Conservation (phyloP, 2,113 vertebrate species). For the Chaetura pelagica region DNA sequence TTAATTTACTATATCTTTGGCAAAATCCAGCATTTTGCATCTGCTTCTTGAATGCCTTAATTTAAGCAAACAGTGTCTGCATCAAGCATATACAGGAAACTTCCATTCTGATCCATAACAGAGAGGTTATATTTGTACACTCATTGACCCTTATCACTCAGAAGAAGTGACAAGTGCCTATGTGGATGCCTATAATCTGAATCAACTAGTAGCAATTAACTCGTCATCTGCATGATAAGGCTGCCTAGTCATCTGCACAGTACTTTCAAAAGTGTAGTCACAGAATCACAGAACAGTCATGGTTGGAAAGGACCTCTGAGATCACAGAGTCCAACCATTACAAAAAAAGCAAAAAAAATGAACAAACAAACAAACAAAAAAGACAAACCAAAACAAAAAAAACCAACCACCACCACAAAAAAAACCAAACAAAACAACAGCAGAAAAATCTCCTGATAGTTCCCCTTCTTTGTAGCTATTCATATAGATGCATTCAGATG, state of each 20-base stretch:
- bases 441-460: not conserved
- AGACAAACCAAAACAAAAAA: too few species aligned
- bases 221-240: not conserved
- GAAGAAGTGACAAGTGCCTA: not conserved
- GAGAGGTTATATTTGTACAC: not conserved
- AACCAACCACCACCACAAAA: too few species aligned
- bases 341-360: too few species aligned
- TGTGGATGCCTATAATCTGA: not conserved
- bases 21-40: not conserved
- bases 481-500: not conserved
- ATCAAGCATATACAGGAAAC: not conserved
- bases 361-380: too few species aligned
- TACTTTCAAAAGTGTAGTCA: not conserved
- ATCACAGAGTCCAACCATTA: too few species aligned
- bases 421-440: too few species aligned
- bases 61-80: not conserved
- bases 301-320: too few species aligned
- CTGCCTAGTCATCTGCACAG: not conserved
- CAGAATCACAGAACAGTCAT: too few species aligned
- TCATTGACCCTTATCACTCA: not conserved
- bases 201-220: not conserved
- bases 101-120: not conserved
- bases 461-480: not conserved
- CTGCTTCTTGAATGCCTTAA: not conserved
- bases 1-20: not conserved